Evolutionary conservation across 2,888 invertebrate species (phyloP), one percentile per base, ranked within the genome.

Genomic region (Selenia dentaria): DNA sequence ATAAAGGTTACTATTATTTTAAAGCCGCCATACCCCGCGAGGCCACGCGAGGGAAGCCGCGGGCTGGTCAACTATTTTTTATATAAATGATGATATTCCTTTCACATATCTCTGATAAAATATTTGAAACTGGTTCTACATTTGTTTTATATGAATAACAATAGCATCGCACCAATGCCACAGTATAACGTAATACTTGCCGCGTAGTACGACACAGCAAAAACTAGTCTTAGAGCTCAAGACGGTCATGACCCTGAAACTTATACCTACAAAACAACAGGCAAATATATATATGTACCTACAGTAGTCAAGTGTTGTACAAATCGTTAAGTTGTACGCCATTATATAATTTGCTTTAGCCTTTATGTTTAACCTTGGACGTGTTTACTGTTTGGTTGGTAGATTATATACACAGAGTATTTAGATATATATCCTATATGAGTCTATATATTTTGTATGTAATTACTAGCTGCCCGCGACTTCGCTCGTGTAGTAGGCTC

Each of bases 211-310:
- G 8, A 8, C 8, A 6, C 2, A 22, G 2, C 2, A 6, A 22
- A 22, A 22, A 22, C 22, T 8, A 22, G 22, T 22, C 8, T 22
- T n/a, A n/a, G n/a, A n/a, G n/a, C n/a, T 8, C 22, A 8, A 22
- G 8, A 22, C 22, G 22, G 1, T 22, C 22, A 2, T 22, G 22
- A 22, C 43, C 44, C 38, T 40, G 34, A 32, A 39, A 28, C 28
- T 22, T 9, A 50, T n/a, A n/a, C 36, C 22, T 8, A 22, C 22
- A 39, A 40, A 43, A 50, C 42, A 44, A 44, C 37, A 11, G 10
- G 9, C 20, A 3, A 26, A 22, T 22, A 22, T 13, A 8, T 13
- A 28, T 14, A 28, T 14, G n/a, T 28, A 14, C 8, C 13, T 20
- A 12, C 5, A n/a, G 8, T 10, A 12, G 8, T 20, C 9, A 28